A percentile compares a stretch with the other conserved stretches of the same genome.
Evolutionary conservation across 2,113 vertebrate genomes (phyloP).

Genomic region (Carassius auratus): DNA sequence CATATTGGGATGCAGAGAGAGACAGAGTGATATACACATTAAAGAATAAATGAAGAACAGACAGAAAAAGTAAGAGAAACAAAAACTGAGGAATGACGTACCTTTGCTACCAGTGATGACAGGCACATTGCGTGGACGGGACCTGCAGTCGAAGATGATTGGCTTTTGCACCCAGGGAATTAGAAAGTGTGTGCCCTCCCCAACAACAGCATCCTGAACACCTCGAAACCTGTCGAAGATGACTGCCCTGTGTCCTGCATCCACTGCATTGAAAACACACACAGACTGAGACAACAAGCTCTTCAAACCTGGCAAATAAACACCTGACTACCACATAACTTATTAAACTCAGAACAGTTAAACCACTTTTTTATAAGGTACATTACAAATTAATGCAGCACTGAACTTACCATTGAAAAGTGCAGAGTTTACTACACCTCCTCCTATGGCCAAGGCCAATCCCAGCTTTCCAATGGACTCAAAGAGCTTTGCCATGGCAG

Average conservation of each 20-base stretch:
- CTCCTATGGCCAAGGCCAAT: slow-evolving; percentile 86
- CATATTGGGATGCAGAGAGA: not conserved
- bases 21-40: not conserved
- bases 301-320: not conserved
- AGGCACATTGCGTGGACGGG: slow-evolving; percentile 94
- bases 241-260: slow-evolving; percentile 92
- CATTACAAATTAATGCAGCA: not conserved
- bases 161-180: slow-evolving; percentile 98
- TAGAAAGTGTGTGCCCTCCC: slow-evolving; percentile 94
- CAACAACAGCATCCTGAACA: slow-evolving; percentile 86
- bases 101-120: slow-evolving; percentile 99
- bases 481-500: slow-evolving; percentile 86
- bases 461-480: slow-evolving; percentile 93
- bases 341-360: not conserved
- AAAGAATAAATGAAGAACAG: not conserved
- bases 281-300: not conserved
- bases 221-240: slow-evolving; percentile 94
- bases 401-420: slow-evolving; percentile 87
- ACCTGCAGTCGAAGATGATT: slow-evolving; percentile 94
- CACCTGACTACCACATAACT: not conserved
- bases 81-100: slow-evolving; percentile 54
- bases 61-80: not conserved
- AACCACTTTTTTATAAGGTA: not conserved
- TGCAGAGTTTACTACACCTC: slow-evolving; percentile 93
- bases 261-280: slow-evolving; percentile 74